Evolutionary conservation across 2,113 vertebrate species (phyloP).

Genomic region (Ondatra zibethicus): DNA sequence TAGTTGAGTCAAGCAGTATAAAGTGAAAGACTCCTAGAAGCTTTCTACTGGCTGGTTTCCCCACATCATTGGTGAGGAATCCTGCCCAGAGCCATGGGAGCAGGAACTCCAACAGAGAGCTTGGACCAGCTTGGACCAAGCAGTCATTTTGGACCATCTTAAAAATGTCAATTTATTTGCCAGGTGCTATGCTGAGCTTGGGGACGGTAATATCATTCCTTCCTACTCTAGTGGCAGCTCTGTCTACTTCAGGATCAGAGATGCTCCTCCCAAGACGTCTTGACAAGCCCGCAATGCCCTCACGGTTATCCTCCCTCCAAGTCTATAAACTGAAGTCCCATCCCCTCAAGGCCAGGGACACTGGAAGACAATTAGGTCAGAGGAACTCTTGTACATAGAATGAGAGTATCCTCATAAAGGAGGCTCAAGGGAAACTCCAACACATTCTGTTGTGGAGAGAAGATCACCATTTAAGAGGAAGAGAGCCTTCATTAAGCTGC

Average conservation of each 20-base stretch:
- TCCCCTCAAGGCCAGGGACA: not conserved
- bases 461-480: too few species aligned
- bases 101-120: not conserved
- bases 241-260: not conserved
- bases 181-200: not conserved
- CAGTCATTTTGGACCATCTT: not conserved
- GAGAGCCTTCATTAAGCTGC: too few species aligned
- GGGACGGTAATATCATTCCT: not conserved
- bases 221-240: not conserved
- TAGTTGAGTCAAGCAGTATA: constrained; percentile 3
- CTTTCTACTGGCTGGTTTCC: not conserved
- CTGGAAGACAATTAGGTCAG: too few species aligned
- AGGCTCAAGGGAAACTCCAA: not conserved
- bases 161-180: not conserved
- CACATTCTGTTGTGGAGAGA: not conserved
- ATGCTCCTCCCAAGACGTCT: not conserved
- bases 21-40: not conserved
- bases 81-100: not conserved
- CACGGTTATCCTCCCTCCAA: not conserved
- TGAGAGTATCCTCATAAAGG: not conserved
- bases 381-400: not conserved
- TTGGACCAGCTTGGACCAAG: not conserved
- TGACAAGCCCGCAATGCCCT: not conserved
- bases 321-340: not conserved
- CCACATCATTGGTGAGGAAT: not conserved